A percentile compares a stretch with the other conserved stretches of the same genome.
These are phyloP conservation scores for Nowickia ferox DNA, from an alignment of 2,888 invertebrate species.

Conservation along the genomic window DNA sequence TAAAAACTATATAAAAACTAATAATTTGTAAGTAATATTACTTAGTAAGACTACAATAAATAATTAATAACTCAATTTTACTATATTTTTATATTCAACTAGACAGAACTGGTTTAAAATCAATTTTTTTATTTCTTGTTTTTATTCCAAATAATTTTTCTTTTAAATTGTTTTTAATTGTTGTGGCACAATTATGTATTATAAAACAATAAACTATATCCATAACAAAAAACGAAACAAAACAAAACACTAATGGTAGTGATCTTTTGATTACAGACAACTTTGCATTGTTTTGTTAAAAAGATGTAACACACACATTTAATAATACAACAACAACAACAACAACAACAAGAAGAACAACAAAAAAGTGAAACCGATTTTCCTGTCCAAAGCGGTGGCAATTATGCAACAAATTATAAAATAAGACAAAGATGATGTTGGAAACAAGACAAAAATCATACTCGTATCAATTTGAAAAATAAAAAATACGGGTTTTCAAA, in stretches of 20 bases:
- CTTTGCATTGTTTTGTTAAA: conserved; percentile 15
- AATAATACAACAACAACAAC: conserved; percentile 19
- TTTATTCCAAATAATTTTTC: conserved; percentile 14
- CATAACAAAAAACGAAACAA: neutral
- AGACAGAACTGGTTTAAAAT: conserved; percentile 50
- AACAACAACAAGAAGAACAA: conserved; percentile 1
- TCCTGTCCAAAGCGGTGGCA: conserved; percentile 46
- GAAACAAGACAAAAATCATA: conserved; percentile 30
- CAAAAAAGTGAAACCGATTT: conserved; percentile 58
- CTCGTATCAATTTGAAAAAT: conserved; percentile 38
- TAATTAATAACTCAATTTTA: conserved; percentile 50
- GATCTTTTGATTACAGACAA: conserved; percentile 52
- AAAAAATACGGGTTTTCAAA: conserved; percentile 8
- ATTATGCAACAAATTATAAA: conserved; percentile 31
- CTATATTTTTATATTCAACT: conserved; percentile 29
- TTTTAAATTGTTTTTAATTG: conserved; percentile 63
- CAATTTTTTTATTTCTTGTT: conserved; percentile 9
- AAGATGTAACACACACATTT: conserved; percentile 11
- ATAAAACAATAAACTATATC: conserved; percentile 47
- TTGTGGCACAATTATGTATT: conserved; percentile 54
- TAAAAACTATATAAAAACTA: neutral
- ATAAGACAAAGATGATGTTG: conserved; percentile 18
- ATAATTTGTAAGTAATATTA: neutral
- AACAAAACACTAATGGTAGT: conserved; percentile 30
- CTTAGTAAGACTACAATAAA: neutral